Percentiles rank a stretch among this genome's conserved stretches.
Evolutionary conservation across 2,797 vertebrate species (phyloP).

Genomic region (Bradypus variegatus): DNA sequence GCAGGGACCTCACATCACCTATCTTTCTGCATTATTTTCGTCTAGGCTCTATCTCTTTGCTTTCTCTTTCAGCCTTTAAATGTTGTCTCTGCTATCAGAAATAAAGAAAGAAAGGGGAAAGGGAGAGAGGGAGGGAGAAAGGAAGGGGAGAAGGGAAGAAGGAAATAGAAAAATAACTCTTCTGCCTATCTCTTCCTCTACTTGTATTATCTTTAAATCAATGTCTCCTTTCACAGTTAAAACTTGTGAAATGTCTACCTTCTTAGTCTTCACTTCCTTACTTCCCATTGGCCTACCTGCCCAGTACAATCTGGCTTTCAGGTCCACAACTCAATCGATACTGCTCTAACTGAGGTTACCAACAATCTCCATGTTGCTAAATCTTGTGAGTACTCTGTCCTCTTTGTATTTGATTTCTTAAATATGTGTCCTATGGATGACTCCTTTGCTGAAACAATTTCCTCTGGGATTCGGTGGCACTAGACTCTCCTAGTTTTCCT

Average conservation of each 20-base stretch:
- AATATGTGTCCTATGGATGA: neutral
- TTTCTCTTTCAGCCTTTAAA: neutral
- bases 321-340: accelerated
- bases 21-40: neutral
- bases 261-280: neutral
- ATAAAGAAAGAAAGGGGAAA: neutral
- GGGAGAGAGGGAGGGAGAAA: neutral
- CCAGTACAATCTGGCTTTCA: neutral
- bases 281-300: neutral
- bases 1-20: neutral
- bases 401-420: neutral
- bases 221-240: neutral
- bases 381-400: too few relatives aligned
- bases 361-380: neutral
- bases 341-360: neutral
- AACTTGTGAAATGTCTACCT: neutral
- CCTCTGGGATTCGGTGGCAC: neutral
- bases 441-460: neutral
- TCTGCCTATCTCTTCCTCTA: neutral
- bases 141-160: neutral
- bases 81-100: neutral
- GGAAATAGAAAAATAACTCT: neutral
- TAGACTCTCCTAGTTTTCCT: too few relatives aligned
- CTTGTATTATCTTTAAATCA: neutral
- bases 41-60: neutral